Base-by-base conservation (phyloP, 1,140 invertebrate species). In the Eciton burchellii region DNA sequence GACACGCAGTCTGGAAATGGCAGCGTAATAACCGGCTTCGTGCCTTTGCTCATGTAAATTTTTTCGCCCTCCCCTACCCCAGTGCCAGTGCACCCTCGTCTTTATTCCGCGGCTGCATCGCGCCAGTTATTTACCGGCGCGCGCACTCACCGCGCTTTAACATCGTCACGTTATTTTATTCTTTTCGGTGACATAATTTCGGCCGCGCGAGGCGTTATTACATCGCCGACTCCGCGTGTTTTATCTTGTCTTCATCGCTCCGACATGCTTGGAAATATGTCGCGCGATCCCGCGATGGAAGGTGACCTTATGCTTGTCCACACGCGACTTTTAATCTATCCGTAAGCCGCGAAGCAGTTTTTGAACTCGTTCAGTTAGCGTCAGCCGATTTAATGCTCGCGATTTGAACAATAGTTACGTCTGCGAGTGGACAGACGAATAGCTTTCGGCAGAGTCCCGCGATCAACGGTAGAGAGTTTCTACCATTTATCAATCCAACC, bases 21-120 rank as follows among this genome's bases (percentile, higher is more conserved):
- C 62, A 54, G 62, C 16, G 62, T 77, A 77, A 77, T 56, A 77
- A 77, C 62, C 52, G 47, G 49, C 74, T 56, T n/a, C 47, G 45
- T 9, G 59, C 14, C 21, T 66, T 54, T 43, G 60, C 47, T 54
- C 62, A 77, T 77, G 74, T 66, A 77, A 77, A 77, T 77, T 77
- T 76, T 66, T 66, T 19, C 16, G 19, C 63, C 35, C 62, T 79
- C 63, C n/a, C 3, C 14, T 35, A 6, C 35, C 21, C 21, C 35
- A 47, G 14, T 19, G 14, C n/a, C 65, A n/a, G 35, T 54, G 43
- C 9, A 68, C 54, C 35, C 35, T 16, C 62, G 21, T 79, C 63
- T 79, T 79, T 68, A 79, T 79, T 45, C 49, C 49, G 35, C 49
- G 24, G 35, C 56, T 79, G 41, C 57, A 70, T 62, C 29, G 59